These are phyloP conservation scores for Mormyrops boulengeri DNA, from an alignment of 2,797 vertebrate genomes.

Conservation along the genomic window DNA sequence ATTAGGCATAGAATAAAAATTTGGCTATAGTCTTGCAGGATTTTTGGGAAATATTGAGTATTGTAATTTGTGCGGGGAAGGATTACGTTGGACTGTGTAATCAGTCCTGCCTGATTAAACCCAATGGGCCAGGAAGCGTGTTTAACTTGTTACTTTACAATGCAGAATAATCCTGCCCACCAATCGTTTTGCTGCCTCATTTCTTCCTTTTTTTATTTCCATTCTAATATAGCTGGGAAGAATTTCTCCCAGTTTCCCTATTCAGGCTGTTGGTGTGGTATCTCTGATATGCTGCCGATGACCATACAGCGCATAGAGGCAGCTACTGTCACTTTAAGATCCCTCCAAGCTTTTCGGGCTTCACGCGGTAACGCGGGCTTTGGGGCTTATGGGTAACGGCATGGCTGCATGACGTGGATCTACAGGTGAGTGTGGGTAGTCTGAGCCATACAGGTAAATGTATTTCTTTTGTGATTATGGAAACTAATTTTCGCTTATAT, in stretches of 20 bases:
- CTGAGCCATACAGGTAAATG: too few species aligned
- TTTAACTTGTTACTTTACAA: background rate
- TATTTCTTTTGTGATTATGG: too few species aligned
- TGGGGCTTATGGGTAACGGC: too few species aligned
- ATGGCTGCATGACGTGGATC: too few species aligned
- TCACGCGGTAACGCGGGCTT: too few species aligned
- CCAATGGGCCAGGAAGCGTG: background rate
- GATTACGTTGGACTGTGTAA: background rate
- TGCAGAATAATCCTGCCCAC: background rate
- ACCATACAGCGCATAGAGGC: background rate
- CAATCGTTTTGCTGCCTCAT: background rate
- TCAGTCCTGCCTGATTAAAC: background rate
- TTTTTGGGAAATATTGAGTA: background rate
- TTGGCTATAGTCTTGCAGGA: background rate
- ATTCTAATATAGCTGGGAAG: background rate
- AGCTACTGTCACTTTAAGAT: background rate
- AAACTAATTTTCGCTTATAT: too few species aligned
- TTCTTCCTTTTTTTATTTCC: background rate
- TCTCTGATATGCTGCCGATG: background rate
- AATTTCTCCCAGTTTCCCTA: background rate
- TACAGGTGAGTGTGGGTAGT: too few species aligned
- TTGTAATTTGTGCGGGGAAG: background rate
- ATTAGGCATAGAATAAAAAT: background rate
- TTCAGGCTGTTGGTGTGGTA: background rate
- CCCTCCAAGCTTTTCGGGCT: background rate